phyloP scores from a whole-genome alignment of 1,140 invertebrate genomes.

The Sycobia sp. region DNA sequence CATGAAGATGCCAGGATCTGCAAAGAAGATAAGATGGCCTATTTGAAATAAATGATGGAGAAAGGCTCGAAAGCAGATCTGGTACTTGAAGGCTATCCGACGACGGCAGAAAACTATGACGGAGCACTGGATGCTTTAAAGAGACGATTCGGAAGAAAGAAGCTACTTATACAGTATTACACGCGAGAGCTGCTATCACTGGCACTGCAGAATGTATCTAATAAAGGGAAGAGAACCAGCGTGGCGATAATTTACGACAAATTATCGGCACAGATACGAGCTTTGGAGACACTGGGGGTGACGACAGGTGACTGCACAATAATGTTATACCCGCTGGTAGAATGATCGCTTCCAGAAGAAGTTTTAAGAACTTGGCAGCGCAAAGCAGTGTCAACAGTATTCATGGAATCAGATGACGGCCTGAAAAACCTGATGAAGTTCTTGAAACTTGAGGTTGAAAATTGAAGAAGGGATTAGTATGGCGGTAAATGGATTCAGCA shows the following conservation, averaged over 20 bases:
- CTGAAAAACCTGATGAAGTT: constrained; percentile 41
- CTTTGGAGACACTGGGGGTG: constrained; percentile 50
- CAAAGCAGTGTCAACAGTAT: too few species aligned
- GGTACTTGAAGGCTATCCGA: constrained; percentile 34
- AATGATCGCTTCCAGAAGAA: constrained; percentile 36
- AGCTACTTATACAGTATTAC: background rate
- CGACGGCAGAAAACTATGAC: constrained; percentile 7
- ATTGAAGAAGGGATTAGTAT: constrained; percentile 41
- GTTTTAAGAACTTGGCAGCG: constrained; percentile 39
- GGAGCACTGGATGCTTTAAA: constrained; percentile 28
- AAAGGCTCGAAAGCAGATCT: constrained; percentile 31
- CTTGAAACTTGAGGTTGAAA: constrained; percentile 40
- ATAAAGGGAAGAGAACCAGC: too few species aligned
- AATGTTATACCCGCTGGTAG: constrained; percentile 51
- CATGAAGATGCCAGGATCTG: constrained; percentile 43
- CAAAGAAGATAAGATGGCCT: constrained; percentile 44
- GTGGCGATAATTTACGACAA: too few species aligned
- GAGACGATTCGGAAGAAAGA: constrained; percentile 39
- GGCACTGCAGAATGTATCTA: background rate
- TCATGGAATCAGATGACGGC: background rate
- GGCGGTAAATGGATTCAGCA: constrained; percentile 29
- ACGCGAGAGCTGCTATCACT: background rate
- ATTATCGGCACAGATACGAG: constrained; percentile 37
- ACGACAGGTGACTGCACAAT: constrained; percentile 47
- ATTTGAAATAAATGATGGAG: constrained; percentile 37